phyloP scores from a whole-genome alignment of 2,113 vertebrate genomes.

The Apodemus sylvaticus region DNA sequence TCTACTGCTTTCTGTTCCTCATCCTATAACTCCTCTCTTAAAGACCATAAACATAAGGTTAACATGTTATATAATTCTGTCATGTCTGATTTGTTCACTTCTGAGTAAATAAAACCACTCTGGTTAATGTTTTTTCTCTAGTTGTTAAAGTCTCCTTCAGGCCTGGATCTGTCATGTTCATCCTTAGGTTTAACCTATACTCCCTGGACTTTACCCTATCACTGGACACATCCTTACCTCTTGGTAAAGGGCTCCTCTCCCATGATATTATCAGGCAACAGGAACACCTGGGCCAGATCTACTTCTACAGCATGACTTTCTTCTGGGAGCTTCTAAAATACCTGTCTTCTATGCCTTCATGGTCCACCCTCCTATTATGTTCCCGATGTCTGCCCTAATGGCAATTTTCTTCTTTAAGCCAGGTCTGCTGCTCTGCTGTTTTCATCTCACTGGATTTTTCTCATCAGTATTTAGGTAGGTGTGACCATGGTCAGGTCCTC shows the following conservation, averaged over 20 bases:
- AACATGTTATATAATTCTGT: background rate
- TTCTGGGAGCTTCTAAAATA: background rate
- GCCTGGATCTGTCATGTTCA: background rate
- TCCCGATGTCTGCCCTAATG: background rate
- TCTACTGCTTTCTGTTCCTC: background rate
- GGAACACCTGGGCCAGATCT: background rate
- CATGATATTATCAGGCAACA: background rate
- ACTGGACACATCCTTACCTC: background rate
- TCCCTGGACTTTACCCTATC: too few species aligned
- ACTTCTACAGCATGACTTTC: background rate
- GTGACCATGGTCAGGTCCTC: background rate
- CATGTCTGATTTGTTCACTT: background rate
- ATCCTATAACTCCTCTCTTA: background rate
- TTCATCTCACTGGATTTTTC: background rate
- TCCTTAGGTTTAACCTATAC: background rate
- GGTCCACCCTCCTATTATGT: too few species aligned
- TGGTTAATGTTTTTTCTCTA: background rate
- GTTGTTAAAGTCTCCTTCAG: background rate
- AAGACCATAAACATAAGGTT: background rate
- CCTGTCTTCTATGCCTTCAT: background rate
- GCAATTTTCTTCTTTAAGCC: background rate
- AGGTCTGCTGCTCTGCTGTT: background rate
- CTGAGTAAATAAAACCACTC: background rate
- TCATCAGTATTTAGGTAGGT: background rate
- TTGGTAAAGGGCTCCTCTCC: background rate